Evolutionary conservation across 35 echinoderm and acorn worm genomes (phyloP).

Genomic region (Diadema setosum): DNA sequence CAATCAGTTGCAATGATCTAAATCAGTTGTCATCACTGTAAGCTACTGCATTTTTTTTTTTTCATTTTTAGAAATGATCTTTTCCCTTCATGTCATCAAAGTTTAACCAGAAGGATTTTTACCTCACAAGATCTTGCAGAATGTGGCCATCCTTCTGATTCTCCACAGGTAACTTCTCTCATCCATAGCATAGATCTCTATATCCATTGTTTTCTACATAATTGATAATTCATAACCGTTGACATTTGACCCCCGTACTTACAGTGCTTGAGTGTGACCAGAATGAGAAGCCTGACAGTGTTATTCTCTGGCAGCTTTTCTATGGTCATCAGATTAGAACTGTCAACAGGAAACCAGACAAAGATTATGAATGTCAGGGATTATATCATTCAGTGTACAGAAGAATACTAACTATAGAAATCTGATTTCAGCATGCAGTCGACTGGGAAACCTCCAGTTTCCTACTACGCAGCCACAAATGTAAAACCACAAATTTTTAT

Average conservation of each 20-base stretch:
- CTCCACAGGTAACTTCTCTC: neutral
- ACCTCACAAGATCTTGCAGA: neutral
- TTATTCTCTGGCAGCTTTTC: neutral
- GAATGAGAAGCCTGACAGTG: neutral
- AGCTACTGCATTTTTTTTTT: too few species aligned
- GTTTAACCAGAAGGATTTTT: neutral
- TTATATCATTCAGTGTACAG: neutral
- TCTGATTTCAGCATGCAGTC: neutral
- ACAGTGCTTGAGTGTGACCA: conserved; percentile 8
- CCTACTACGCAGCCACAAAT: neutral
- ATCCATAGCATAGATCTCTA: neutral
- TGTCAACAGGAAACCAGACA: neutral
- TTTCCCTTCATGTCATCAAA: too few species aligned
- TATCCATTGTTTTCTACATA: neutral
- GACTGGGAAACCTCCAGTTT: neutral
- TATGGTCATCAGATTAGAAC: neutral
- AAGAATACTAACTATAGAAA: neutral
- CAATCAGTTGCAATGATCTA: too few species aligned
- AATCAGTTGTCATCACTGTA: too few species aligned
- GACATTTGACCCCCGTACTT: neutral
- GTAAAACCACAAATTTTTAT: too few species aligned
- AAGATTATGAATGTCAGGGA: neutral
- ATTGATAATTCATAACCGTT: neutral
- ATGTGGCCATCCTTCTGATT: neutral
- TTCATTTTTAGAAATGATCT: too few species aligned